Base-by-base conservation (phyloP, 1,140 invertebrate species). In the Sitophilus oryzae region DNA sequence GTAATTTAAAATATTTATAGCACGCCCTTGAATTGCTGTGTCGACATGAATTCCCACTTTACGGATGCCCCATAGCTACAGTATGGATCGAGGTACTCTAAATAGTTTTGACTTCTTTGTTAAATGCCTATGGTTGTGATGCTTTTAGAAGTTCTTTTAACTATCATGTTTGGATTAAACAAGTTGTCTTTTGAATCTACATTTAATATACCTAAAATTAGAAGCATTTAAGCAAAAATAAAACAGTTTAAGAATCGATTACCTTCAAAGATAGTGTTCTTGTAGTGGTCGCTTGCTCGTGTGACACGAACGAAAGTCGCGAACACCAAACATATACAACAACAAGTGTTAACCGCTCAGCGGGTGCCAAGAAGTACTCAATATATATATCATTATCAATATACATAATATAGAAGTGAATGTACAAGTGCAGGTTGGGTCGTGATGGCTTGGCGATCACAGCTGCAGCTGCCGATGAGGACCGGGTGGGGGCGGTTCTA, bases 301-400 rank as follows among this genome's bases (percentile, higher is more conserved):
- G 53, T 47, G 53, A 52, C 60, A 58, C n/a, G 58, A 57, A 68
- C 62, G 66, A 61, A 62, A 64, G 56, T 63, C 65, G 66, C 59
- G 65, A 60, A 71, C 69, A 71, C 68, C 69, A 71, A 71, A 71
- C 69, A 71, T 70, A 51, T 71, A 71, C 67, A 71, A 70, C 69
- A 71, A 70, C 68, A 69, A 69, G 69, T 70, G 67, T 62, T 66
- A 66, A 65, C 64, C 66, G 65, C 66, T 65, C 67, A 62, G 66
- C 66, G 66, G 61, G 66, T 70, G 68, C 66, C 70, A 69, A 64
- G 66, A 65, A 56, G 50, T 48, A 56, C n/a, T n/a, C n/a, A n/a
- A n/a, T n/a, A n/a, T n/a, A 44, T 67, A 68, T 56, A 56, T 60
- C n/a, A n/a, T n/a, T 50, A 62, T 62, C 65, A 65, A 60, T 69